A percentile compares a stretch with the other conserved stretches of the same genome.
Evolutionary conservation across 2,113 vertebrate genomes (phyloP).

Genomic region (Junco hyemalis): DNA sequence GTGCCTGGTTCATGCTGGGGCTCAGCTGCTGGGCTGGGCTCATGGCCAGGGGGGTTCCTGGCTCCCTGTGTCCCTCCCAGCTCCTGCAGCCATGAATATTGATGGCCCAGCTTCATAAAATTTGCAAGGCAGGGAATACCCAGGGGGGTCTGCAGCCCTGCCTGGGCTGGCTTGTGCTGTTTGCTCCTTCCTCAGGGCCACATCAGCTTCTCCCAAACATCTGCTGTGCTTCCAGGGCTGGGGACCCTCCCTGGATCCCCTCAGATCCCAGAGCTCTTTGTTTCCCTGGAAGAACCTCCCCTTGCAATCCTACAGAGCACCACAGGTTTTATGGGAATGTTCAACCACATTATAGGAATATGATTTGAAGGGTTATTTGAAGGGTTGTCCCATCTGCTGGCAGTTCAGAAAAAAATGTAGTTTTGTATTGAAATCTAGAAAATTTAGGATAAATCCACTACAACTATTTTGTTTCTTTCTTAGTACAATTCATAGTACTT

Average conservation of each 20-base stretch:
- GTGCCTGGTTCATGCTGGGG: fast-evolving
- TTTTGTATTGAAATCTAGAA: background rate
- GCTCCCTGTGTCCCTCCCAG: background rate
- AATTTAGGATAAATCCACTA: background rate
- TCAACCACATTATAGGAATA: background rate
- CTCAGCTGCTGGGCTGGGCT: background rate
- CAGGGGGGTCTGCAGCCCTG: background rate
- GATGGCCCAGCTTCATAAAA: fast-evolving
- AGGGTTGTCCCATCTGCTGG: background rate
- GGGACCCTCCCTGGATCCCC: too few relatives aligned
- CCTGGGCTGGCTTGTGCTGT: background rate
- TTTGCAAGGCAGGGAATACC: background rate
- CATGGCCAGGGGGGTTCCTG: background rate
- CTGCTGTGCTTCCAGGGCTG: background rate
- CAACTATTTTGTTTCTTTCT: background rate
- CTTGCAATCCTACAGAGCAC: background rate
- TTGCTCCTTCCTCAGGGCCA: background rate
- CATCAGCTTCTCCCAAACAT: background rate
- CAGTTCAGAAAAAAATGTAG: background rate
- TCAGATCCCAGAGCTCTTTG: background rate
- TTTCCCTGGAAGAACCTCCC: background rate
- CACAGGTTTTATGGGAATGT: too few relatives aligned
- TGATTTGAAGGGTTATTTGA: background rate
- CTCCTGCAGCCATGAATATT: background rate
- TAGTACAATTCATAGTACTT: background rate